A percentile compares a stretch with the other conserved stretches of the same genome.
Evolutionary conservation across 2,888 invertebrate species (phyloP).

Genomic region (Cataglyphis cursor): DNA sequence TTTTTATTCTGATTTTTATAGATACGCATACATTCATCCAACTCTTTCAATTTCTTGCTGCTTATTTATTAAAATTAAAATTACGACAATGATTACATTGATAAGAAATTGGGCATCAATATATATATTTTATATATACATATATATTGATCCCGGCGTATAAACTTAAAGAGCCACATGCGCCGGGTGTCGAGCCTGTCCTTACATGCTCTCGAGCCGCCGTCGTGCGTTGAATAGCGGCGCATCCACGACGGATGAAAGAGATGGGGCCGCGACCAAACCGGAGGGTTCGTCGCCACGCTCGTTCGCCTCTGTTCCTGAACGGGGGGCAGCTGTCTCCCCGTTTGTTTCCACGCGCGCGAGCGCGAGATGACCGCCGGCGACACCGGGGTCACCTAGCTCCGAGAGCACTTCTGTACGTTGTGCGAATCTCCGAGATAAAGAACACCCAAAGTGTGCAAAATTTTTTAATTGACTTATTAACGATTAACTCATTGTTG

Average conservation of each 20-base stretch:
- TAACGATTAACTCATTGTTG: neutral
- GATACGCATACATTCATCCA: neutral
- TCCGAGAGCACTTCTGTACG: slow-evolving; percentile 1
- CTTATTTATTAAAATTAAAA: neutral
- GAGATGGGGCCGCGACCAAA: slow-evolving; percentile 54
- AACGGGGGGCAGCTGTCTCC: slow-evolving; percentile 72
- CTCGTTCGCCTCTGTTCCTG: slow-evolving; percentile 61
- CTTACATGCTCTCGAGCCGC: slow-evolving; percentile 14
- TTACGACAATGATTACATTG: neutral
- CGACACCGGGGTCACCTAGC: slow-evolving; percentile 27
- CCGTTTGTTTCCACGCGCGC: slow-evolving; percentile 71
- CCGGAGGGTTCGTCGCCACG: slow-evolving; percentile 54
- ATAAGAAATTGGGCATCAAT: too few relatives aligned
- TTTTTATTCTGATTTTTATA: neutral
- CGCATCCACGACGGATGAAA: slow-evolving; percentile 65
- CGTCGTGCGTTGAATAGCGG: slow-evolving; percentile 44
- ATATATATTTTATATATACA: neutral
- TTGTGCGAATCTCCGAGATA: neutral
- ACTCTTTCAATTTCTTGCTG: neutral
- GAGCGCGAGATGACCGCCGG: slow-evolving; percentile 51
- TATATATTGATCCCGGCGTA: neutral
- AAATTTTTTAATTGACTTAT: neutral
- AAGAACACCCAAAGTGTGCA: neutral
- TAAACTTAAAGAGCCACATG: slow-evolving; percentile 41
- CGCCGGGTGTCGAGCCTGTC: slow-evolving; percentile 44